These are phyloP conservation scores for Pangasius sanitwongsei DNA, from an alignment of 2,797 vertebrate species.

Conservation along the genomic window DNA sequence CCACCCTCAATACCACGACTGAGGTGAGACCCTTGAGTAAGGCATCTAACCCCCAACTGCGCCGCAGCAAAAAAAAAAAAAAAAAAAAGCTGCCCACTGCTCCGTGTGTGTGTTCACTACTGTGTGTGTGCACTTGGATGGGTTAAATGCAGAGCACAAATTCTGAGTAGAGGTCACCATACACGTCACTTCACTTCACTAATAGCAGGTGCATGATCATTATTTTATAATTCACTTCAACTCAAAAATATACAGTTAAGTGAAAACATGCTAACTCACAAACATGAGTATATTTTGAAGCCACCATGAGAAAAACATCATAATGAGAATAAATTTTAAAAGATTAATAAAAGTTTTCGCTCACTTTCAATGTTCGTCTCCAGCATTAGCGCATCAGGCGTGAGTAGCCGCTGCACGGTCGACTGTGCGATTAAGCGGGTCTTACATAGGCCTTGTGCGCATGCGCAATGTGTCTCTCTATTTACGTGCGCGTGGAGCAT, in stretches of 20 bases:
- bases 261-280: neutral
- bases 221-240: neutral
- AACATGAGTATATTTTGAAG: neutral
- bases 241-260: neutral
- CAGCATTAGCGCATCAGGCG: neutral
- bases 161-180: no score
- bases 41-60: no score
- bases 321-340: neutral
- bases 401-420: neutral
- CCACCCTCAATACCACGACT: no score
- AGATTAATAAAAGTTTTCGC: neutral
- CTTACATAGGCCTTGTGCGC: slow-evolving; percentile 10
- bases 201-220: neutral
- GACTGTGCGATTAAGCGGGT: slow-evolving; percentile 46
- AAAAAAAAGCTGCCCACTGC: no score
- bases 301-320: neutral
- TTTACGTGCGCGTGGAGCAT: neutral
- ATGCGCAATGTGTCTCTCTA: slow-evolving; percentile 23
- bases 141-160: no score
- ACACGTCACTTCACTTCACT: no score
- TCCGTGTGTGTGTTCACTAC: no score
- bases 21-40: no score
- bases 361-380: neutral
- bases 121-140: no score
- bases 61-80: no score